These are phyloP conservation scores for Cataglyphis altisquamis DNA, from an alignment of 2,888 invertebrate genomes.

Conservation along the genomic window DNA sequence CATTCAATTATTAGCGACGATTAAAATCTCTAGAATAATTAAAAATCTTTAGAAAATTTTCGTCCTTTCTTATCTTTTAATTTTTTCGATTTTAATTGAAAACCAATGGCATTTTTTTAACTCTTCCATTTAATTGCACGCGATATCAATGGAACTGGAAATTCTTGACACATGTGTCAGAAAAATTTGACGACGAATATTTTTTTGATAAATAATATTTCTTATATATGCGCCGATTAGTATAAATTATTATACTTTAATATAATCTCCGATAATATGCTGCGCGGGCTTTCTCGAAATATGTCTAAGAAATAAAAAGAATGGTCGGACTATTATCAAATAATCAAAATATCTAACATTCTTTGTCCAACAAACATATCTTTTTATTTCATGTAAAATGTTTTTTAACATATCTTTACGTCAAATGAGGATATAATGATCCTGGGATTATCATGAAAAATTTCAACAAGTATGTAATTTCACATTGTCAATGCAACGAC, in stretches of 20 bases:
- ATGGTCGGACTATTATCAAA: background rate
- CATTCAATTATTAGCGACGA: slow-evolving; percentile 24
- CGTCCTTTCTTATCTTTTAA: background rate
- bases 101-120: slow-evolving; percentile 18
- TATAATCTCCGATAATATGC: slow-evolving; percentile 20
- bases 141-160: slow-evolving; percentile 27
- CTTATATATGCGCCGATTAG: background rate
- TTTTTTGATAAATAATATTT: slow-evolving; percentile 1
- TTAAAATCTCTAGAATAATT: slow-evolving; percentile 33
- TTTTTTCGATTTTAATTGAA: slow-evolving; percentile 8
- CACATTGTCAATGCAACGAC: background rate
- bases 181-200: slow-evolving; percentile 9
- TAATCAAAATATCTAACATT: slow-evolving; percentile 36
- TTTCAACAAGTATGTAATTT: slow-evolving; percentile 19
- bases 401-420: background rate
- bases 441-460: background rate
- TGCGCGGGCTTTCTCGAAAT: background rate
- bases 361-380: slow-evolving; percentile 17
- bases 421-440: slow-evolving; percentile 4
- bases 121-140: slow-evolving; percentile 30
- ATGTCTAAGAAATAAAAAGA: slow-evolving; percentile 31
- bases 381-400: slow-evolving; percentile 26
- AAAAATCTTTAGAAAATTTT: slow-evolving; percentile 40
- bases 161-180: background rate
- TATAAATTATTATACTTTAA: background rate